Evolutionary conservation across 2,888 invertebrate species (phyloP).

Genomic region (Drosophila hawaiiensis): DNA sequence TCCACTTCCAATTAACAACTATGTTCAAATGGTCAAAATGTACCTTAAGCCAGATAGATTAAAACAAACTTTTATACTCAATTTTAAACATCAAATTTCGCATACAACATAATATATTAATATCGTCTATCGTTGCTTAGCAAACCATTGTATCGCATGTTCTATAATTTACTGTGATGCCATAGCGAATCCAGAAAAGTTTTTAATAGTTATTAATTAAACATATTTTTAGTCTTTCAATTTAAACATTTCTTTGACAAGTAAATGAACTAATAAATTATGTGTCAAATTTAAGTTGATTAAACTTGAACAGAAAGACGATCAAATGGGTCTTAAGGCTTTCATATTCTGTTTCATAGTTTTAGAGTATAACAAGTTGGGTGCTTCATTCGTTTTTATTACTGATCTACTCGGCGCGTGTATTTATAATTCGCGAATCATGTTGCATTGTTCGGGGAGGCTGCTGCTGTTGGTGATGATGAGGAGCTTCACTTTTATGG

Average conservation of each 20-base stretch:
- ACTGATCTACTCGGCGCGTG: conserved; percentile 59
- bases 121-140: neutral
- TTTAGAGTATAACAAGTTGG: conserved; percentile 31
- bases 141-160: neutral
- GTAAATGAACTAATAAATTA: neutral
- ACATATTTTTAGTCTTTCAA: neutral
- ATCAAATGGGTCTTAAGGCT: neutral
- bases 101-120: neutral
- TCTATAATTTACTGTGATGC: neutral
- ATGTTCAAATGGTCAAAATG: neutral
- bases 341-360: neutral
- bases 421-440: conserved; percentile 84
- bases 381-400: conserved; percentile 15
- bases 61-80: neutral
- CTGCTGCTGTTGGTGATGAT: conserved; percentile 64
- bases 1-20: neutral
- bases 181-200: neutral
- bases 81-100: neutral
- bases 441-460: conserved; percentile 82
- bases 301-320: neutral
- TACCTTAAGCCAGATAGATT: neutral
- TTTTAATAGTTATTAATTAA: neutral
- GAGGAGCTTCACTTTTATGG: conserved; percentile 80
- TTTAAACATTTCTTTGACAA: neutral
- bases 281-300: neutral